phyloP scores from a whole-genome alignment of 2,797 vertebrate genomes.

The Poecile montanus region DNA sequence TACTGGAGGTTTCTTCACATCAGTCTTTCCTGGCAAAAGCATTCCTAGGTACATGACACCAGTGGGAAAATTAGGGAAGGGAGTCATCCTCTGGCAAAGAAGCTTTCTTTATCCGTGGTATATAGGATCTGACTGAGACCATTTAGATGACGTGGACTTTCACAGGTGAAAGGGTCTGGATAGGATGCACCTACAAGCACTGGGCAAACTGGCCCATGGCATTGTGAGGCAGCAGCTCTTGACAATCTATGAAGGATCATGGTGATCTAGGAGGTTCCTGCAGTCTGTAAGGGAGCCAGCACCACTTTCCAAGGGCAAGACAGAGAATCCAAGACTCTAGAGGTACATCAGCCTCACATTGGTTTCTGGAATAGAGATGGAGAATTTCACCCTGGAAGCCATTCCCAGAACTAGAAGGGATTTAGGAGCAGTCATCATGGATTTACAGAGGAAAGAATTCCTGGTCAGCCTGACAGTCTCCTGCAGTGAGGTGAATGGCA shows the following conservation, averaged over 20 bases:
- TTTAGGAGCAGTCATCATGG: neutral
- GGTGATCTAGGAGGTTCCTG: neutral
- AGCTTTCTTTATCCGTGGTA: fast-evolving
- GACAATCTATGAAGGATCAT: neutral
- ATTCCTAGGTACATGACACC: neutral
- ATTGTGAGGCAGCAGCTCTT: neutral
- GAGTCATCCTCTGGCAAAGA: neutral
- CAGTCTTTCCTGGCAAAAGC: neutral
- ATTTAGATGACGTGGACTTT: neutral
- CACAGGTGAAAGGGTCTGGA: neutral
- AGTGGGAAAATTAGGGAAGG: neutral
- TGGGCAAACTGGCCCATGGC: neutral
- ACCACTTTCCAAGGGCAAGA: fast-evolving
- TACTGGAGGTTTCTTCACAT: neutral
- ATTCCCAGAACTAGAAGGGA: neutral
- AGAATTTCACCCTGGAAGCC: neutral
- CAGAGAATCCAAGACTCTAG: neutral
- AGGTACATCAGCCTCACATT: neutral
- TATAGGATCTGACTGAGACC: neutral
- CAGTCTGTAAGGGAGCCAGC: neutral
- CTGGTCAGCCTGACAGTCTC: neutral
- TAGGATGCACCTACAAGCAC: neutral
- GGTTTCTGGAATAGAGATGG: neutral
- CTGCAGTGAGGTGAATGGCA: neutral
- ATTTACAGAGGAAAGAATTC: neutral